Percentiles rank a stretch among this genome's conserved stretches.
These are phyloP conservation scores for Aselliscus stoliczkanus DNA, from an alignment of 2,797 vertebrate species.

Conservation along the genomic window DNA sequence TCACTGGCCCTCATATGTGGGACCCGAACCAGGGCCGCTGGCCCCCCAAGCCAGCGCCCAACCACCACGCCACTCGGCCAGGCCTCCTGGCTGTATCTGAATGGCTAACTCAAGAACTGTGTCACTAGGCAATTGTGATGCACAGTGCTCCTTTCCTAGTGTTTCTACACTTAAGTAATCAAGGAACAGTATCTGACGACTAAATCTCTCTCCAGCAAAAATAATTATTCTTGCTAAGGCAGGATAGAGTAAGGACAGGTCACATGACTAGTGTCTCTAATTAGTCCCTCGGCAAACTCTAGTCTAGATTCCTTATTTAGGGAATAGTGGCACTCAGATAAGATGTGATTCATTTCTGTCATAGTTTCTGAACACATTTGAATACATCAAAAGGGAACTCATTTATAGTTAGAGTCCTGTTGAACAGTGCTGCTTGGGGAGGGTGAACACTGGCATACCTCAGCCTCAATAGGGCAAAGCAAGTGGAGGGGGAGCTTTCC, in stretches of 20 bases:
- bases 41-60: too few species aligned
- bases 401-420: conserved; percentile 22
- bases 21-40: too few species aligned
- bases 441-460: background rate
- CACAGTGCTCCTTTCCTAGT: background rate
- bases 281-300: background rate
- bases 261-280: background rate
- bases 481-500: background rate
- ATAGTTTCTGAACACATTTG: conserved; percentile 19
- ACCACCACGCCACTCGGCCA: too few species aligned
- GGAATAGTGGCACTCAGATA: conserved; percentile 11
- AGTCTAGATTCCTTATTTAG: conserved; percentile 45
- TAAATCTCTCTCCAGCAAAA: conserved; percentile 18
- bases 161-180: conserved; percentile 34
- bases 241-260: conserved; percentile 18
- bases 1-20: too few species aligned
- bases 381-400: conserved; percentile 46
- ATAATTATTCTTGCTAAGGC: conserved; percentile 17
- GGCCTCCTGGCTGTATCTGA: conserved; percentile 4
- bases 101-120: background rate
- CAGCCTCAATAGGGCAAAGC: background rate
- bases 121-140: background rate
- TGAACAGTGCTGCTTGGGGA: conserved; percentile 2
- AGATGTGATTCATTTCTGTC: conserved; percentile 38
- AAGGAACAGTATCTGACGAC: background rate